Evolutionary conservation across 2,797 vertebrate species (phyloP), one percentile per base, ranked within the genome.

Genomic region (Sebastes diploproa): DNA sequence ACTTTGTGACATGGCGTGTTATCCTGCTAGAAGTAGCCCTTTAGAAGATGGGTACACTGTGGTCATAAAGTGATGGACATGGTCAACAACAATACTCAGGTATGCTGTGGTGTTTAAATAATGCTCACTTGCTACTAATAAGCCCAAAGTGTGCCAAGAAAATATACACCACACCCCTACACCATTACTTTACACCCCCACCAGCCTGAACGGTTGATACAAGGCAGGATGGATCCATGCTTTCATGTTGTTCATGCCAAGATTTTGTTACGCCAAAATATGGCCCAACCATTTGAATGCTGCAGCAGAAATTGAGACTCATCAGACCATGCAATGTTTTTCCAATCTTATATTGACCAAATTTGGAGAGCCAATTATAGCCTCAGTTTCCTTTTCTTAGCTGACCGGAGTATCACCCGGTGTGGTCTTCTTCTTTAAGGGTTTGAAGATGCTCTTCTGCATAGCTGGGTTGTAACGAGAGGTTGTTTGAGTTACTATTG

Each of bases 211-310:
- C 58, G 2, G 2, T 71, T 79, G 34, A 80, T 62, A 82, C 65
- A 77, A 69, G 72, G 27, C 46, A 88, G 77, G 72, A 84, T 85
- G 65, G 42, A 82, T 89, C 36, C 13, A 73, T 87, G 71, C 56
- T 78, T 84, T 88, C n/a, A 80, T 89, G 77, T 85, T 80, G 64
- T 89, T 89, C 42, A 46, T 16, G 38, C 38, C 42, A 46, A 46
- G 42, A 18, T 46, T 46, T 46, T 46, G 42, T 46, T 74, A 86
- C 11, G 12, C 38, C 72, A 74, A 71, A 83, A 82, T 82, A 73
- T 88, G 56, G 87, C 58, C 79, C 63, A 13, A 32, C 50, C 11
- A 38, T 85, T 72, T 38, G 67, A 74, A 65, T 56, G n/a, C 83
- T 4, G 42, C 50, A 78, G 67, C 78, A 67, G 75, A 78, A 72